Evolutionary conservation across 64 coral and sea anemone genomes (phyloP), one percentile per base, ranked within the genome.

Genomic region (Stylophora pistillata): DNA sequence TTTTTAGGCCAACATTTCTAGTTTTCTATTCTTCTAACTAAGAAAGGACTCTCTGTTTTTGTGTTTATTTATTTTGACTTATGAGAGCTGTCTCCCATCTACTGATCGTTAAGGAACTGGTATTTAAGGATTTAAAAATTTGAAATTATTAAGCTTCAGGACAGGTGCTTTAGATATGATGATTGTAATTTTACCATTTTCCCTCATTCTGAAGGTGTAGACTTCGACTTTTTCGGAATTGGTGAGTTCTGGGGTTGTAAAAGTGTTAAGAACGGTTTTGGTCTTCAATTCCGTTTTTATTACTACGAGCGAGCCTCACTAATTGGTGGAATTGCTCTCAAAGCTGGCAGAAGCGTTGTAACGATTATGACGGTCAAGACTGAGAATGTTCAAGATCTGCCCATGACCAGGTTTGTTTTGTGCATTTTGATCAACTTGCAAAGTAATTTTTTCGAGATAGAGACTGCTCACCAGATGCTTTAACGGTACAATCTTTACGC

Each of bases 141-240:
- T n/a, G n/a, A n/a, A n/a, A n/a, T n/a, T n/a, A n/a, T n/a, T n/a
- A n/a, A n/a, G n/a, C n/a, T n/a, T n/a, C n/a, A n/a, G n/a, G n/a
- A n/a, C n/a, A n/a, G n/a, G n/a, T 64, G 61, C 16, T 64, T 64
- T 64, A 3, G 6, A 4, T 23, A 9, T 18, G 13, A 9, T 53
- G 14, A 52, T 13, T 20, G 32, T 26, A 56, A 21, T 62, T 61
- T 23, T 32, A 33, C 15, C 12, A 47, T 81, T 84, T 58, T 30
- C 56, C n/a, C 7, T 47, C 37, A 47, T 47, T 47, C 0, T 47
- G 3, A n/a, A 94, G 92, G 92, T 28, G 61, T 94, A 33, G 81
- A 89, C 11, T 94, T 76, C 83, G 92, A 94, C 59, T 94, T 90
- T 58, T 94, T 94, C 41, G 92, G 92, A 34, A 94, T 94, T 94